Conservation (phyloP, 1,140 invertebrate species). For the Pogonomyrmex barbatus region DNA sequence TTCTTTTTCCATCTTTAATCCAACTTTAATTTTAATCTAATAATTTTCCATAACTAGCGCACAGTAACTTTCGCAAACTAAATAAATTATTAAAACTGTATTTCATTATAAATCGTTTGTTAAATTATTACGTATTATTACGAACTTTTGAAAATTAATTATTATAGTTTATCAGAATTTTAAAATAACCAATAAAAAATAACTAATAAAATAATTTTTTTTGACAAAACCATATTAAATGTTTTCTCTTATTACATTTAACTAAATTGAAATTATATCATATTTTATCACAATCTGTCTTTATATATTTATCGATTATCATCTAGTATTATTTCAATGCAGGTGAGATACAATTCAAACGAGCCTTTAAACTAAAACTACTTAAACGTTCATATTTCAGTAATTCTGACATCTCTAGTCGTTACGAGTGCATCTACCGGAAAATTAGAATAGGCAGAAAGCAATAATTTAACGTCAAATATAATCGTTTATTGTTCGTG, state of each 20-base stretch:
- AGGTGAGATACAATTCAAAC: not conserved
- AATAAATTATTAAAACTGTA: conserved; percentile 15
- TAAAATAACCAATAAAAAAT: not conserved
- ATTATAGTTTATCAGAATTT: conserved; percentile 12
- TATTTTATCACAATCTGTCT: not conserved
- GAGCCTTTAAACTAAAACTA: conserved; percentile 9
- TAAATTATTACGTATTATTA: not conserved
- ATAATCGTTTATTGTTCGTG: conserved; percentile 52
- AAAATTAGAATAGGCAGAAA: conserved; percentile 40
- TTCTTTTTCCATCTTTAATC: conserved; percentile 22
- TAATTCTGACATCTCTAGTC: conserved; percentile 8
- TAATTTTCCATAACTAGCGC: conserved; percentile 7
- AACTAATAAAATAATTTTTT: not conserved
- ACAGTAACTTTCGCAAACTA: not conserved
- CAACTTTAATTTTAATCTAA: conserved; percentile 25
- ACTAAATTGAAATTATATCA: not conserved
- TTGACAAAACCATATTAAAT: not conserved
- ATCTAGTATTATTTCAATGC: not conserved
- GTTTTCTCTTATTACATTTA: not conserved
- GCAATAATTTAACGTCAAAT: conserved; percentile 48
- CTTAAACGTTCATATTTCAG: conserved; percentile 46
- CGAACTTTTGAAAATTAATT: not conserved
- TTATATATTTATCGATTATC: not conserved
- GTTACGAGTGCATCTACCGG: conserved; percentile 36
- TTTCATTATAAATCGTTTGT: not conserved